phyloP scores from a whole-genome alignment of 1,140 invertebrate genomes.

The Oreohelix idahoensis region DNA sequence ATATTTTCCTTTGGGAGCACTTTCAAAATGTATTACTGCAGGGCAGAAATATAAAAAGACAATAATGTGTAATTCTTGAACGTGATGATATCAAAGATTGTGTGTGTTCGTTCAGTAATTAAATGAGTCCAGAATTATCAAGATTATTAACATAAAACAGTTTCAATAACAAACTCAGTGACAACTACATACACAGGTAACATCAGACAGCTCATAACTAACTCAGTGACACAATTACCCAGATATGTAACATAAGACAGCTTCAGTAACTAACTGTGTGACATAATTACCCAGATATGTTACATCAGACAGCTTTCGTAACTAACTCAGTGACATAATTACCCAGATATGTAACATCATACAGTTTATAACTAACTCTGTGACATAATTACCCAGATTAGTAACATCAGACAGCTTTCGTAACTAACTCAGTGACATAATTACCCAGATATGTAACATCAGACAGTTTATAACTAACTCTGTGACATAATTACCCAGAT shows the following conservation, averaged over 20 bases:
- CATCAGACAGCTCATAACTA: neutral
- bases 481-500: slow-evolving; percentile 75
- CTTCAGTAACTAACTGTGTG: no score
- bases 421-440: no score
- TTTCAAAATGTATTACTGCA: no score
- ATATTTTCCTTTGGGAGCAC: no score
- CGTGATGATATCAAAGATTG: no score
- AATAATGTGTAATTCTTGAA: no score
- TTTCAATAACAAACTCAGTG: no score
- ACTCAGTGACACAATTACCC: slow-evolving; percentile 57
- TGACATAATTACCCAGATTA: slow-evolving; percentile 77
- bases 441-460: neutral
- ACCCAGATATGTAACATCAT: slow-evolving; percentile 77
- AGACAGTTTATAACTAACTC: neutral
- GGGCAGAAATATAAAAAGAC: no score
- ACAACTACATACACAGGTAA: neutral
- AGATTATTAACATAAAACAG: neutral
- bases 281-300: neutral
- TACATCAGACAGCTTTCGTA: neutral
- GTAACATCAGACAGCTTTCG: slow-evolving; percentile 81
- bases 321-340: neutral
- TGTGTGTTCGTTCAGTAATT: no score
- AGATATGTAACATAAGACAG: slow-evolving; percentile 81
- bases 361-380: neutral
- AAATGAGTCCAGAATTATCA: no score